phyloP scores from a whole-genome alignment of 1,140 invertebrate species.

The Epicauta chinensis region DNA sequence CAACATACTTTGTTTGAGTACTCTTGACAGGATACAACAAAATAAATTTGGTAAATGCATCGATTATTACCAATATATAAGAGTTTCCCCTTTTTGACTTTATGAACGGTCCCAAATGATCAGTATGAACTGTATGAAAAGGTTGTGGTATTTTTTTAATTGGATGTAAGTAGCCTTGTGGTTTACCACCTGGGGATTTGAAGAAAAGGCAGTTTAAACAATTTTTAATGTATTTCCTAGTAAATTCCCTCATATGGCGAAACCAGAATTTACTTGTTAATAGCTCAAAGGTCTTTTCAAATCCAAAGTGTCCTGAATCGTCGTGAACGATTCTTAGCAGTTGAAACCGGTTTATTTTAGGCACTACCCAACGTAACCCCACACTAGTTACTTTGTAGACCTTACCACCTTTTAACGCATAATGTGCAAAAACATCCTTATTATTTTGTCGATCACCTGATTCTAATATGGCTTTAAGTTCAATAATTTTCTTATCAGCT shows the following conservation, averaged over 20 bases:
- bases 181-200: no score
- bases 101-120: conserved; percentile 41
- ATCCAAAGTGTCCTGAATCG: no score
- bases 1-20: conserved; percentile 30
- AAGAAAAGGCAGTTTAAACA: no score
- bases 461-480: conserved; percentile 23
- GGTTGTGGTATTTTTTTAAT: conserved; percentile 27
- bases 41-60: conserved; percentile 42
- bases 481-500: conserved; percentile 23
- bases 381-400: not conserved
- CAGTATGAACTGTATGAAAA: conserved; percentile 34
- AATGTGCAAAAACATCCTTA: conserved; percentile 14
- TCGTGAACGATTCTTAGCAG: no score
- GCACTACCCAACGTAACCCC: not conserved
- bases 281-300: no score
- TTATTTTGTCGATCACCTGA: conserved; percentile 17
- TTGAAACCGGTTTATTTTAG: no score
- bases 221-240: no score
- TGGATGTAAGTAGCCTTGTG: conserved; percentile 34
- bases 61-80: conserved; percentile 39
- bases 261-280: no score
- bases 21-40: conserved; percentile 39
- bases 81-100: conserved; percentile 40
- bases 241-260: no score
- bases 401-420: conserved; percentile 12